These are phyloP conservation scores for Nyctereutes procyonoides DNA, from an alignment of 2,113 vertebrate genomes.

Conservation along the genomic window DNA sequence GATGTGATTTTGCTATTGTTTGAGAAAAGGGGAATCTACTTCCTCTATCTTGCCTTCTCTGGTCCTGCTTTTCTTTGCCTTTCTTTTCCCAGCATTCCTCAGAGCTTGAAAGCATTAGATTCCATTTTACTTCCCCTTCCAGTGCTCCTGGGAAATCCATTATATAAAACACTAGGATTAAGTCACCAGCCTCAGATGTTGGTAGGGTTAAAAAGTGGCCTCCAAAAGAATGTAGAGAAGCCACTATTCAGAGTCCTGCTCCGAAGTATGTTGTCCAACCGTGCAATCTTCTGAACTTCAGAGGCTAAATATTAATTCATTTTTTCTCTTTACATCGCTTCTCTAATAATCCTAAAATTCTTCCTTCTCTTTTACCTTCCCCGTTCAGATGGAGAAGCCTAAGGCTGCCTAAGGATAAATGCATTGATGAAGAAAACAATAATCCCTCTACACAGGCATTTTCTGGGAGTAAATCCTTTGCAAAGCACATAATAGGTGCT, in stretches of 20 bases:
- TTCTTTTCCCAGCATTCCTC: conserved; percentile 27
- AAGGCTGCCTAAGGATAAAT: not conserved
- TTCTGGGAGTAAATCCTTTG: not conserved
- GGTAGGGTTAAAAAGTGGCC: not conserved
- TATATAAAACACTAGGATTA: not conserved
- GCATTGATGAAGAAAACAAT: not conserved
- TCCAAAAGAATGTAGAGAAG: not conserved
- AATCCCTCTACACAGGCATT: not conserved
- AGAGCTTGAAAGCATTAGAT: not conserved
- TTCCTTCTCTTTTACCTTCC: not conserved
- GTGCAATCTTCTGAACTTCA: not conserved
- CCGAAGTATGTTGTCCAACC: not conserved
- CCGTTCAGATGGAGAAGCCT: not conserved
- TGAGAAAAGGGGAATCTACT: not conserved
- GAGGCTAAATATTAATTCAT: not conserved
- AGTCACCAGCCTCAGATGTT: not conserved
- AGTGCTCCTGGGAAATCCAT: not conserved
- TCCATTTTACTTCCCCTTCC: not conserved
- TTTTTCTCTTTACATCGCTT: not conserved
- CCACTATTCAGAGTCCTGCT: not conserved
- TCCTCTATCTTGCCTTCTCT: not conserved
- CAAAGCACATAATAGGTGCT: not conserved
- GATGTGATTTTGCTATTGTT: conserved; percentile 42
- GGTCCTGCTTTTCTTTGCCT: not conserved
- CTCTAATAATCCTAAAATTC: not conserved